Percentiles rank a stretch among this genome's conserved stretches.
These are phyloP conservation scores for Myiozetetes cayanensis DNA, from an alignment of 2,113 vertebrate genomes.

Conservation along the genomic window DNA sequence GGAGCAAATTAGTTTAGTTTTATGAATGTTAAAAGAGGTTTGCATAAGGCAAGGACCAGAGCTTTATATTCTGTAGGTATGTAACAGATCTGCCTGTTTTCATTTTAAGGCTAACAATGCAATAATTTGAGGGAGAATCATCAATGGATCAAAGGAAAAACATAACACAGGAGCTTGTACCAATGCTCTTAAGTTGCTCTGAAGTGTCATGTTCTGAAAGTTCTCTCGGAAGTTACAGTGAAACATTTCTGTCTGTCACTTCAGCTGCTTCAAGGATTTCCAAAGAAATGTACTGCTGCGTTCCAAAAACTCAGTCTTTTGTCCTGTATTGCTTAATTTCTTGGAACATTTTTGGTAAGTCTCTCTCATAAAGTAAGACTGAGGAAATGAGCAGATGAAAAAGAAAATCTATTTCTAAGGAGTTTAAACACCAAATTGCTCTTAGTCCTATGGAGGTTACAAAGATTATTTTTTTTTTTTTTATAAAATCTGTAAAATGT, in stretches of 20 bases:
- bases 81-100: neutral
- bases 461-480: neutral
- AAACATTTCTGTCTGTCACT: neutral
- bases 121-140: neutral
- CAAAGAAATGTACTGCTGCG: neutral
- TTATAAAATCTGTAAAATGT: neutral
- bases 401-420: neutral
- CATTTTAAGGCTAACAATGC: neutral
- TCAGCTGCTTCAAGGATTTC: neutral
- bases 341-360: neutral
- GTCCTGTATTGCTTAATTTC: neutral
- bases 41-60: neutral
- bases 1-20: neutral
- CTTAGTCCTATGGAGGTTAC: neutral
- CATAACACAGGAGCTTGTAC: neutral
- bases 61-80: neutral
- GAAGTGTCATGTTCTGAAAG: neutral
- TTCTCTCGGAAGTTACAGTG: neutral
- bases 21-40: neutral
- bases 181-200: neutral
- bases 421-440: neutral
- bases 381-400: neutral
- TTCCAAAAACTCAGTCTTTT: neutral
- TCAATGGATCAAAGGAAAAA: neutral
- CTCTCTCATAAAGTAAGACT: neutral